Conservation (phyloP, 1,140 invertebrate species). For the Drosophila mayri region DNA sequence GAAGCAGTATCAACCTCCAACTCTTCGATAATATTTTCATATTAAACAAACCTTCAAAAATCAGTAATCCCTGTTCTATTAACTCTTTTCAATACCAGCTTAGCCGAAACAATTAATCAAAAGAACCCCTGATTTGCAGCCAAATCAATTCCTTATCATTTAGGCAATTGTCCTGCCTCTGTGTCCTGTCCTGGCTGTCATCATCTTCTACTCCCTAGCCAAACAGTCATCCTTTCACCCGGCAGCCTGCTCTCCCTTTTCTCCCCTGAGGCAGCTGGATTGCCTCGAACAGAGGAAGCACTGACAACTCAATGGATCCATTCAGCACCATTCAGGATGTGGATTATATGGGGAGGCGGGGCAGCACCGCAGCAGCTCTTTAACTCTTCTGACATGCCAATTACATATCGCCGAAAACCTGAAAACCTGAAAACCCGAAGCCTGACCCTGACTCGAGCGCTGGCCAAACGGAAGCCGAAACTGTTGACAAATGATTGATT, state of each 20-base stretch:
- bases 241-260: background rate
- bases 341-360: slow-evolving; percentile 16
- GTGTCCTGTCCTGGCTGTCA: background rate
- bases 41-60: background rate
- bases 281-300: slow-evolving; percentile 40
- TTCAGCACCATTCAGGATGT: slow-evolving; percentile 56
- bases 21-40: background rate
- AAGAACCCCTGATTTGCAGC: background rate
- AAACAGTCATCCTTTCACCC: slow-evolving; percentile 74
- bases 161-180: slow-evolving; percentile 24
- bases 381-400: slow-evolving; percentile 59
- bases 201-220: slow-evolving; percentile 11
- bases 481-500: slow-evolving; percentile 83
- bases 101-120: slow-evolving; percentile 47
- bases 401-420: slow-evolving; percentile 44
- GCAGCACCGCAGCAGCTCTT: slow-evolving; percentile 4
- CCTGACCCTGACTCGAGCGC: slow-evolving; percentile 63
- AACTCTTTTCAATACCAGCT: background rate
- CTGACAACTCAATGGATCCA: slow-evolving; percentile 65
- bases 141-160: slow-evolving; percentile 59
- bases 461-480: slow-evolving; percentile 74
- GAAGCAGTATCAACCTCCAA: background rate
- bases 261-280: slow-evolving; percentile 43
- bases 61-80: background rate
- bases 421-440: slow-evolving; percentile 25